Conservation (phyloP, 2,797 vertebrate genomes). For the Anniella stebbinsi region DNA sequence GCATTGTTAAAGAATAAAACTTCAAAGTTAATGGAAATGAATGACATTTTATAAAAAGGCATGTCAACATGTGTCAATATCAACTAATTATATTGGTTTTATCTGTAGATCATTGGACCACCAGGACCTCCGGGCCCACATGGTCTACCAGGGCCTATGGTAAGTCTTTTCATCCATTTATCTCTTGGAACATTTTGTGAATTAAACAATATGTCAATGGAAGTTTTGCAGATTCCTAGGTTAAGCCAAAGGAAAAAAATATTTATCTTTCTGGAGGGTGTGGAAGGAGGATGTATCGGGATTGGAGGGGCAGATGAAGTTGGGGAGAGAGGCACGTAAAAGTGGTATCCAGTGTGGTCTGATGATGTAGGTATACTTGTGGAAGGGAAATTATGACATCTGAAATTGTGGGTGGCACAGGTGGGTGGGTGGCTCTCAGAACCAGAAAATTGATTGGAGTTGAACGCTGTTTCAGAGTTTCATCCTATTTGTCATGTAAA, state of each 20-base stretch:
- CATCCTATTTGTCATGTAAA: not conserved
- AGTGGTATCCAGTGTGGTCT: not conserved
- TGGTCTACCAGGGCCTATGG: conserved; percentile 97
- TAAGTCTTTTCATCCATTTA: conserved; percentile 76
- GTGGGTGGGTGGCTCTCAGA: not conserved
- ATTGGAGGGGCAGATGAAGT: no score
- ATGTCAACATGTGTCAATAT: conserved; percentile 14
- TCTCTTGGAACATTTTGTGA: conserved; percentile 28
- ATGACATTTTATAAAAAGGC: not conserved
- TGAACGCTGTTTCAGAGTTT: not conserved
- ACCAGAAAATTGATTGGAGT: not conserved
- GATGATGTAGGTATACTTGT: not conserved
- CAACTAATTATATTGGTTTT: conserved; percentile 67
- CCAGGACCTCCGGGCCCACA: conserved; percentile 93
- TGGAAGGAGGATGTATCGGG: not conserved
- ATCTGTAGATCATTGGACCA: conserved; percentile 89
- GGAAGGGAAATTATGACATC: not conserved
- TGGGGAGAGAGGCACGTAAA: not conserved
- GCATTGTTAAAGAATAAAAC: not conserved
- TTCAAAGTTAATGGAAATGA: not conserved
- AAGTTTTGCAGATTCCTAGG: no score
- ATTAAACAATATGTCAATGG: not conserved
- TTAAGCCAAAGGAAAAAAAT: no score
- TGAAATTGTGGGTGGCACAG: not conserved
- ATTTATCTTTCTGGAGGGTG: not conserved